Evolutionary conservation across 2,113 vertebrate genomes (phyloP), one percentile per base, ranked within the genome.

Genomic region (Trachemys scripta): DNA sequence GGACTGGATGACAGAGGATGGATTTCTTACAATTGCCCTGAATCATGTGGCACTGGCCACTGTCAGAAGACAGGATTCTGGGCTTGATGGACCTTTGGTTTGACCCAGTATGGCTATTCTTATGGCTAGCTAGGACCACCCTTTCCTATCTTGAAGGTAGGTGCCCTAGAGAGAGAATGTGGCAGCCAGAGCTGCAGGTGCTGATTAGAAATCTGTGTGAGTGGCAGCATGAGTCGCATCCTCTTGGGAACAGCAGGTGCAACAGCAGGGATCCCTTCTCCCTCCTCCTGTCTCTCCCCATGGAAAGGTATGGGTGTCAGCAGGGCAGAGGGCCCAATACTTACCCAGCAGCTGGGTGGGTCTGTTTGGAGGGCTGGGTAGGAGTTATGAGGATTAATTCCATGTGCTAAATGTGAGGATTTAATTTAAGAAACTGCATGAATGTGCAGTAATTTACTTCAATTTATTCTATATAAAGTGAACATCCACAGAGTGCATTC

Each of bases 401-500:
- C 78, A 38, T 87, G 49, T 31, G 13, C 14, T 57, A 81, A 92
- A 82, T 38, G 25, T 0, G 0, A n/a, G 72, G 57, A 27, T 93
- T 93, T 69, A 84, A 84, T 38, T 92, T 24, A 11, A 85, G 76
- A 80, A 45, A 45, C 29, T 85, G 19, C 4, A 1, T 31, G 51
- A 29, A n/a, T 51, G n/a, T 76, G 80, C 59, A 56, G 51, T 31
- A 24, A 56, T 75, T 82, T 62, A 31, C 11, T 80, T 87, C 75
- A 35, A 42, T 19, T 1, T 3, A 19, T 42, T 25, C 81, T n/a
- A 42, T 50, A 7, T 16, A 65, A 29, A 0, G 0, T n/a, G 72
- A 31, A 42, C 51, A 89, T 65, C 88, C 72, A 2, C 45, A 72
- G 92, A 65, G 29, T 47, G 14, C 1, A 24, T 91, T 47, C 65